Base-by-base conservation (phyloP, 2,113 vertebrate species). In the Clinocottus analis region DNA sequence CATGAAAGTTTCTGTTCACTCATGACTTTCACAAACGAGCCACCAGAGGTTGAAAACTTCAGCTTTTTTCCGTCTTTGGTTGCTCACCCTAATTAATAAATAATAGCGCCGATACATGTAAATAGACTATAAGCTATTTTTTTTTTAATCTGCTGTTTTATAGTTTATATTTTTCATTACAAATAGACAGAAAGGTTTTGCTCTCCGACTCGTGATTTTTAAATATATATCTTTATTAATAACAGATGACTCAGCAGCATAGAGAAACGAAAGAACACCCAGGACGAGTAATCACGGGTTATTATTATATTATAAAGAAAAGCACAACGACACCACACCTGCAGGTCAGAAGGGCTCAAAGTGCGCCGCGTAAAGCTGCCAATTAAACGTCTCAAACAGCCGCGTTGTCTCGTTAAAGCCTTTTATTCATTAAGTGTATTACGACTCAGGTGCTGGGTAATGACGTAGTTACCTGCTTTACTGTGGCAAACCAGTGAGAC, bases 401-500 rank as follows among this genome's bases (percentile, higher is more conserved):
- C 2, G 7, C 1, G 41, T 9, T 1, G 4, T 12, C n/a, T 5
- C 10, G 11, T 5, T 27, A 7, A 49, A 35, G 1, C 55, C 1
- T 0, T 11, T 1, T 4, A 51, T n/a, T n/a, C n/a, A n/a, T n/a
- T n/a, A n/a, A n/a, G n/a, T n/a, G 2, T 21, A 16, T 1, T 5
- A 7, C 21, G n/a, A n/a, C n/a, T n/a, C n/a, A n/a, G n/a, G 7
- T 3, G 0, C 0, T 1, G 10, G 12, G 29, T 7, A 10, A 25
- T 2, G 7, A 33, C 11, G 12, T n/a, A 0, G 17, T 83, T 83
- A 87, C 85, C 88, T 82, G 77, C 47, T 5, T 23, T 0, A 21
- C 64, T 61, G 0, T 12, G 17, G 4, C 9, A 0, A 0, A 7
- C 1, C 49, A 10, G 6, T 0, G 25, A 0, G 14, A 58, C 2